Evolutionary conservation across 1,140 invertebrate genomes (phyloP).

Genomic region (Centruroides sculpturatus): DNA sequence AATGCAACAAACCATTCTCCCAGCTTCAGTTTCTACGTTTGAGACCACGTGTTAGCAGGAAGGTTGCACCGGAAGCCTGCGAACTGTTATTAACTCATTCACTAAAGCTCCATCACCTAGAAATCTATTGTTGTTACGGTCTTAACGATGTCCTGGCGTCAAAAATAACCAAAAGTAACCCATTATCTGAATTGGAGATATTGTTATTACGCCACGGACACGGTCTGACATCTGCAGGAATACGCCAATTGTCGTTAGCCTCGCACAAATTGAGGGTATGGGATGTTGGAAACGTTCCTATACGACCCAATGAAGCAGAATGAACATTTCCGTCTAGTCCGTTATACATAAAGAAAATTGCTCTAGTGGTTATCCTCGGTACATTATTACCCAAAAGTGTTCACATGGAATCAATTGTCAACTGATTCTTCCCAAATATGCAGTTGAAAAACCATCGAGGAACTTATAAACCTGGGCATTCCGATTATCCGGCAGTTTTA

Average conservation of each 20-base stretch:
- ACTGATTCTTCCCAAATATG: too few species aligned
- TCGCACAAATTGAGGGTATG: slow-evolving; percentile 11
- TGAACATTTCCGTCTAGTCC: too few species aligned
- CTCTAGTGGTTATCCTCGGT: too few species aligned
- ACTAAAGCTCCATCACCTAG: slow-evolving; percentile 12
- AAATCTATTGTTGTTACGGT: slow-evolving; percentile 19
- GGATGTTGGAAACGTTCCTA: slow-evolving; percentile 1
- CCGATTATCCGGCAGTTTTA: too few species aligned
- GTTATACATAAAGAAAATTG: too few species aligned
- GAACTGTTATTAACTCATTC: slow-evolving; percentile 12
- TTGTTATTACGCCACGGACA: slow-evolving; percentile 20
- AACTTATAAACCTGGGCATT: too few species aligned
- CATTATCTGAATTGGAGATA: slow-evolving; percentile 9
- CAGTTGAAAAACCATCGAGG: too few species aligned
- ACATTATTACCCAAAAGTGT: too few species aligned
- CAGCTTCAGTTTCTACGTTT: slow-evolving; percentile 15
- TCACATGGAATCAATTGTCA: too few species aligned
- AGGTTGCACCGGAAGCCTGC: slow-evolving; percentile 11
- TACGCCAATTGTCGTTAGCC: slow-evolving; percentile 1
- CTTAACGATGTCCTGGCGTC: slow-evolving; percentile 12
- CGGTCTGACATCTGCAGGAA: slow-evolving; percentile 9
- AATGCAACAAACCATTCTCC: slow-evolving; percentile 10
- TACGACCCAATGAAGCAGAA: too few species aligned
- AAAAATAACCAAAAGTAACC: slow-evolving; percentile 14
- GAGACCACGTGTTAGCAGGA: slow-evolving; percentile 14